Conservation (phyloP, 2,888 invertebrate species). For the Caenorhabditis parvicauda region DNA sequence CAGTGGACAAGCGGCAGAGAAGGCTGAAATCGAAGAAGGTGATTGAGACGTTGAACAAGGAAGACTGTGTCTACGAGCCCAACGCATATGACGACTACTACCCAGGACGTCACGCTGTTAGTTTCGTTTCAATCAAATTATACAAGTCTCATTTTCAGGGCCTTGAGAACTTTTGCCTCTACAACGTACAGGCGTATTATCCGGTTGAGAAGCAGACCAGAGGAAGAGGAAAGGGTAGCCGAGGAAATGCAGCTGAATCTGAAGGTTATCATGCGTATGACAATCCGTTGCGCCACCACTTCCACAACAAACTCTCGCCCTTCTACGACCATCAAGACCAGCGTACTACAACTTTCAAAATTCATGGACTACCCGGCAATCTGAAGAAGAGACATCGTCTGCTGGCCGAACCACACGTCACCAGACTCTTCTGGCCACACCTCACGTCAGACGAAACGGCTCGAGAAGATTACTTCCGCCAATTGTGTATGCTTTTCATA, state of each 20-base stretch:
- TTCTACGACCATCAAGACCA: not conserved
- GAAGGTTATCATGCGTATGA: not conserved
- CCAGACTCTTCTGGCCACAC: not conserved
- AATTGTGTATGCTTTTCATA: not conserved
- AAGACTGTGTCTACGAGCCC: too few species aligned
- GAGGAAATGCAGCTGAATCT: not conserved
- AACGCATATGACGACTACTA: slow-evolving; percentile 2
- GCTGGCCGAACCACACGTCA: too few species aligned
- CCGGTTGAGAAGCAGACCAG: not conserved
- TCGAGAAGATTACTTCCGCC: slow-evolving; percentile 1
- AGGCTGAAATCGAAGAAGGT: not conserved
- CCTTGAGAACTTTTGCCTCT: not conserved
- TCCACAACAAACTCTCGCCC: not conserved
- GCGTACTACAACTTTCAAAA: too few species aligned
- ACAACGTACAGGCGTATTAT: not conserved
- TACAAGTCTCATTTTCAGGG: not conserved
- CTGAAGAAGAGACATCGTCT: too few species aligned
- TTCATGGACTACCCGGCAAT: too few species aligned
- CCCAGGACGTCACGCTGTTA: not conserved
- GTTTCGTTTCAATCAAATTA: slow-evolving; percentile 4
- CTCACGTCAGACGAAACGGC: not conserved
- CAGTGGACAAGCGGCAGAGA: not conserved
- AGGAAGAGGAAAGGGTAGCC: not conserved
- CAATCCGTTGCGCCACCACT: too few species aligned
- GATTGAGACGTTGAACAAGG: too few species aligned